These are phyloP conservation scores for Epistrophe grossulariae DNA, from an alignment of 2,888 invertebrate species.

Conservation along the genomic window DNA sequence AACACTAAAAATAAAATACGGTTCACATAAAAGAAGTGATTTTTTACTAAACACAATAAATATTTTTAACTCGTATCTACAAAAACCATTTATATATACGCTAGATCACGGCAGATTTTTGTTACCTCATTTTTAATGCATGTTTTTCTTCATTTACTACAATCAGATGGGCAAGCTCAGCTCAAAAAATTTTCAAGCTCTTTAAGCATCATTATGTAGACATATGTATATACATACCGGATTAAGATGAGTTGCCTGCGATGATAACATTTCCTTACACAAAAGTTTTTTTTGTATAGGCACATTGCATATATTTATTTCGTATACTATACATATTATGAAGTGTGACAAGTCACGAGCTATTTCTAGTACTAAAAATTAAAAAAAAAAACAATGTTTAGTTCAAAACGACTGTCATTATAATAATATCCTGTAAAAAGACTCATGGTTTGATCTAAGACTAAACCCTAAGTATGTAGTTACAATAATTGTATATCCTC, in stretches of 20 bases:
- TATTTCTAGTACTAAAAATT: not conserved
- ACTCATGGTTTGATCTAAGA: not conserved
- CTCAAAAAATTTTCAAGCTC: not conserved
- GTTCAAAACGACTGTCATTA: not conserved
- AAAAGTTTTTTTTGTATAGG: not conserved
- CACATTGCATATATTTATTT: no score
- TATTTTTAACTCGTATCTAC: not conserved
- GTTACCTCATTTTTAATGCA: conserved; percentile 13
- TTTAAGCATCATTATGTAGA: conserved; percentile 4
- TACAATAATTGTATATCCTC: not conserved
- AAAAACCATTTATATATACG: not conserved
- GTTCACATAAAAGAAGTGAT: not conserved
- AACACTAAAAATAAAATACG: not conserved
- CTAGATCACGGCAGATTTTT: not conserved
- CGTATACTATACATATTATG: no score
- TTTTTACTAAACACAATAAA: not conserved
- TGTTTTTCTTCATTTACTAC: not conserved
- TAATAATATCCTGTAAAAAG: not conserved
- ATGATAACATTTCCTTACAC: conserved; percentile 19
- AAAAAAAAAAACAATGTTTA: not conserved
- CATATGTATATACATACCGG: conserved; percentile 65
- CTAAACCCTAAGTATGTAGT: not conserved
- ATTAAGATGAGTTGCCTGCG: conserved; percentile 22
- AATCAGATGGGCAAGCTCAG: not conserved
- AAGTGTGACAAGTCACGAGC: not conserved